Evolutionary conservation across 1,140 invertebrate genomes (phyloP).

Genomic region (Papilio helenus): DNA sequence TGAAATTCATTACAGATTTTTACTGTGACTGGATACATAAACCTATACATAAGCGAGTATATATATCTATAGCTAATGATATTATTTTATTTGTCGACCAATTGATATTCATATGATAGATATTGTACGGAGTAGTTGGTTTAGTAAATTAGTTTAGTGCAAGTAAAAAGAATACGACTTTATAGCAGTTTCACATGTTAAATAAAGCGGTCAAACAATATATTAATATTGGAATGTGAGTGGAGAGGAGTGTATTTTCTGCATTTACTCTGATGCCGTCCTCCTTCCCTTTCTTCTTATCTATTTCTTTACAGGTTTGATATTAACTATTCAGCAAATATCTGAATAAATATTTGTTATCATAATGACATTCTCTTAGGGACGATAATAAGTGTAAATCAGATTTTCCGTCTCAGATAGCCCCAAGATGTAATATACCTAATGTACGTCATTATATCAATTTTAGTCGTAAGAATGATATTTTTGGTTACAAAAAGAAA

Average conservation of each 20-base stretch:
- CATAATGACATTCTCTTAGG: neutral
- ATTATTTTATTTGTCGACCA: neutral
- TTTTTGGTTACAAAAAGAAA: conserved; percentile 47
- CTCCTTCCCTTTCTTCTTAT: neutral
- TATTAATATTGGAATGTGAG: neutral
- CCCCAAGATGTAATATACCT: neutral
- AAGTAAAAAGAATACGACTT: neutral
- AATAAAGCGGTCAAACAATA: neutral
- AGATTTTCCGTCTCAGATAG: conserved; percentile 32
- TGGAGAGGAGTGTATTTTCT: neutral
- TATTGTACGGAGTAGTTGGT: neutral
- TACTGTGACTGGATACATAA: neutral
- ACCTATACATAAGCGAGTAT: neutral
- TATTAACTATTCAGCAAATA: neutral
- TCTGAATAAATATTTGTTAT: neutral
- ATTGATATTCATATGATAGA: neutral
- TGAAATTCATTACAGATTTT: neutral
- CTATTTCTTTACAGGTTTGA: neutral
- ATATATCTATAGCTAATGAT: neutral
- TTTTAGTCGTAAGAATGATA: conserved; percentile 23
- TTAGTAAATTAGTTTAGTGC: neutral
- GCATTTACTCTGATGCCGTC: neutral
- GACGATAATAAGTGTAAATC: neutral
- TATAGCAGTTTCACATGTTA: neutral
- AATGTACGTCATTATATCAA: neutral